Evolutionary conservation across 2,888 invertebrate species (phyloP).

Genomic region (Pocota personata): DNA sequence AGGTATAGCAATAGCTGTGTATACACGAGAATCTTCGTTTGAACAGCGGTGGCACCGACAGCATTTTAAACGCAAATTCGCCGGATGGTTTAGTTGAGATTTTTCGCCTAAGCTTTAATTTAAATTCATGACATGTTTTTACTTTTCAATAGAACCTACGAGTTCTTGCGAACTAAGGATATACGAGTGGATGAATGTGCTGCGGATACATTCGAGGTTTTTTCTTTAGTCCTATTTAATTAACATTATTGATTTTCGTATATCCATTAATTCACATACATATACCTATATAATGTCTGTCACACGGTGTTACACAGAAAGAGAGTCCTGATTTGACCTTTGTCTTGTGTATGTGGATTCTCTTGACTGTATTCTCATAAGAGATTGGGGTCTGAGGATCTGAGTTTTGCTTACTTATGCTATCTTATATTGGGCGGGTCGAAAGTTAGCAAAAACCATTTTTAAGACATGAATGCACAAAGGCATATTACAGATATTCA

Average conservation of each 20-base stretch:
- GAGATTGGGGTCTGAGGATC: too few relatives aligned
- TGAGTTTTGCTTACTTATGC: too few relatives aligned
- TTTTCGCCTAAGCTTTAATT: constrained; percentile 71
- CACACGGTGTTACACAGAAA: too few relatives aligned
- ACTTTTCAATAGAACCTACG: constrained; percentile 58
- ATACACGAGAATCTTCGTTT: neutral
- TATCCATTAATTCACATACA: neutral
- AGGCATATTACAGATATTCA: too few relatives aligned
- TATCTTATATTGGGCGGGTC: too few relatives aligned
- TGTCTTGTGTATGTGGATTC: neutral
- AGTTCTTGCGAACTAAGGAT: neutral
- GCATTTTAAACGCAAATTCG: constrained; percentile 53
- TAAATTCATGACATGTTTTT: constrained; percentile 73
- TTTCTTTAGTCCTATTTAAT: constrained; percentile 19
- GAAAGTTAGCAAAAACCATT: too few relatives aligned
- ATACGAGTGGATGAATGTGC: neutral
- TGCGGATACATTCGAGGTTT: constrained; percentile 20
- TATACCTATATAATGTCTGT: too few relatives aligned
- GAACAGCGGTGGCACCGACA: constrained; percentile 23
- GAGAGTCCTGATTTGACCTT: neutral
- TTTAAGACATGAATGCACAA: too few relatives aligned
- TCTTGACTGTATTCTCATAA: neutral
- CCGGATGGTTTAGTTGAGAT: constrained; percentile 52
- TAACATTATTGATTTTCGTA: constrained; percentile 45
- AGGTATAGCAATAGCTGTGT: neutral